Base-by-base conservation (phyloP, 2,113 vertebrate species). In the Tauraco erythrolophus region DNA sequence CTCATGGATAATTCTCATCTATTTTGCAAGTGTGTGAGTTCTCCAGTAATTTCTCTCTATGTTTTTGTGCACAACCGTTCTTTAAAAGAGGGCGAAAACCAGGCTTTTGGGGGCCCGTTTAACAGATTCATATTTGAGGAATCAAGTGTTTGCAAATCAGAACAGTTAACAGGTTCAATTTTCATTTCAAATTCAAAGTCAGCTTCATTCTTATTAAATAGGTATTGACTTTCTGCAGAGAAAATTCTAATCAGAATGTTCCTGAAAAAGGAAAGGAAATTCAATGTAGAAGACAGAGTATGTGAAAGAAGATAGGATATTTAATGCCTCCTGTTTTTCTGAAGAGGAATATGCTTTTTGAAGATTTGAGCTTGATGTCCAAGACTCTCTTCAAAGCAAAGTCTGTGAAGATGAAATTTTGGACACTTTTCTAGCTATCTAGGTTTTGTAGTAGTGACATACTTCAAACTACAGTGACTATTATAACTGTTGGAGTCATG, bases 141-240 rank as follows among this genome's bases (percentile, higher is more conserved):
- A 92, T 60, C 60, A 90, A 90, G 39, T 54, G 45, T 92, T 88
- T 91, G 21, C 72, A 92, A 78, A 57, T 66, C n/a, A 72, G 65
- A 85, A 88, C 57, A 53, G 69, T 64, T 92, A 71, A 68, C 58
- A 61, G 41, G 70, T 93, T 94, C 60, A 39, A 83, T 92, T 92
- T 84, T 84, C 77, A 92, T 94, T 94, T 95, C 48, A 96, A 88
- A 92, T 92, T 94, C 84, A 88, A 88, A 93, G 71, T 90, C 57
- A 94, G 14, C 58, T 82, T 96, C 69, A 60, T 91, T 94, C 79
- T 94, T 84, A 81, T 85, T 87, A 81, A 96, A 66, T 78, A 92
- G 90, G 61, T 79, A 93, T 93, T 96, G 92, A 95, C 92, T 91
- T 94, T 96, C 66, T 94, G 48, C 87, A 84, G 41, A 94, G 43